Base-by-base conservation (phyloP, 2,888 invertebrate genomes). In the Pseudococcus viburni region DNA sequence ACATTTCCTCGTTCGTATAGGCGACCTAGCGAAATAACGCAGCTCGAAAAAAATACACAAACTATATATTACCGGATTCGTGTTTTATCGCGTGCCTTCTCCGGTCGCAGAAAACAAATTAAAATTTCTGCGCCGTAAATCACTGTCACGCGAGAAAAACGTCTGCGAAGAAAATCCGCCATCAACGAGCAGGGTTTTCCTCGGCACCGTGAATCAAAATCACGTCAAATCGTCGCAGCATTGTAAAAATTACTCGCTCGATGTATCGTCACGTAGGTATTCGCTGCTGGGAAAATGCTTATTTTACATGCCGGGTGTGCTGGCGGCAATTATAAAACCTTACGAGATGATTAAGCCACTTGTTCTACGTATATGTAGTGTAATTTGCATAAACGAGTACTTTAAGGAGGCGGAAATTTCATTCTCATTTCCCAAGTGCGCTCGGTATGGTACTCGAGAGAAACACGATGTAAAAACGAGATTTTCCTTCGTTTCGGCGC, bases 351-450 rank as follows among this genome's bases (percentile, higher is more conserved):
- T 73, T 73, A 73, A 73, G 68, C 26, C 68, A 73, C 68, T 73
- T 12, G 68, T 73, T 73, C 33, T 7, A n/a, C 68, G 68, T 73
- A 73, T 26, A 73, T 12, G 68, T 73, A 73, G 26, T 26, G 26
- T 73, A 73, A 73, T 73, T 73, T 73, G 68, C 68, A 73, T 73
- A 73, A 73, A 73, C 68, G 68, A 73, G 68, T 73, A 73, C 68
- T 73, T 73, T 26, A 73, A 33, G 68, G 68, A 73, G 68, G 68
- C 68, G 68, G 68, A 26, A 73, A 73, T 73, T 73, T 73, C 26
- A n/a, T 73, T 73, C 33, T 73, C 68, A 26, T 73, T 73, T 73
- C 68, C 68, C 68, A 33, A 33, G 26, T 19, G 19, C 5, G 59
- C 26, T 33, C 26, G 26, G 1, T 59, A 59, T 1, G 59, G 59